Evolutionary conservation across 2,797 vertebrate species (phyloP), one percentile per base, ranked within the genome.

Genomic region (Periophthalmus magnuspinnatus): DNA sequence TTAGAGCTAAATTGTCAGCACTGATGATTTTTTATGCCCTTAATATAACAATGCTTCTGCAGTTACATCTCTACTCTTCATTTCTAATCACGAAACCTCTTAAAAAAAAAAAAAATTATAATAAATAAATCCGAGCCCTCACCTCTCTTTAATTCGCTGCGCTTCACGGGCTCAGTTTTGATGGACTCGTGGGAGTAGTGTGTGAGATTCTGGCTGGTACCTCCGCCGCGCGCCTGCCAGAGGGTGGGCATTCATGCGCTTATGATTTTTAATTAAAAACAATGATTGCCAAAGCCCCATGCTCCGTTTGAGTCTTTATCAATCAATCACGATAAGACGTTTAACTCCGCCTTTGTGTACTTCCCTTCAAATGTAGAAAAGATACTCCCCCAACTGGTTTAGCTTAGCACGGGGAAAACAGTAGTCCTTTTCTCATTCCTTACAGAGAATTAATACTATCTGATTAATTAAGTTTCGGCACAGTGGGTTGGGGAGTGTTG

Each of bases 221-320:
- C 68, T 52, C 74, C 41, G 13, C 68, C 71, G 70, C 69, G 73
- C 24, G 75, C 69, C 72, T 63, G 69, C 73, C 61, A 75, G 71
- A 76, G 71, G 65, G 72, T 86, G 76, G 78, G 75, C 79, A 82
- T 80, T 88, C 81, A 84, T 78, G 83, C 88, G 86, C 90, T 89
- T 90, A 88, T 81, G 84, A 88, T 83, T 91, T 92, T 92, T 92
- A 90, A 93, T 93, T 91, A 92, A 89, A 86, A 77, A 69, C 81
- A 87, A 89, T 84, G 81, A 90, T 90, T 84, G 74, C 81, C 70
- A 67, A 61, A 68, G 77, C 79, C 79, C 75, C 71, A 60, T 56
- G 70, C 75, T 85, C 72, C 6, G 64, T 74, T 69, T 75, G 76
- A 78, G 72, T 83, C 72, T 72, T 78, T 84, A 86, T 89, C 84